Percentiles rank a stretch among this genome's conserved stretches.
Conservation (phyloP, 2,113 vertebrate species). For the Syngnathoides biaculeatus region DNA sequence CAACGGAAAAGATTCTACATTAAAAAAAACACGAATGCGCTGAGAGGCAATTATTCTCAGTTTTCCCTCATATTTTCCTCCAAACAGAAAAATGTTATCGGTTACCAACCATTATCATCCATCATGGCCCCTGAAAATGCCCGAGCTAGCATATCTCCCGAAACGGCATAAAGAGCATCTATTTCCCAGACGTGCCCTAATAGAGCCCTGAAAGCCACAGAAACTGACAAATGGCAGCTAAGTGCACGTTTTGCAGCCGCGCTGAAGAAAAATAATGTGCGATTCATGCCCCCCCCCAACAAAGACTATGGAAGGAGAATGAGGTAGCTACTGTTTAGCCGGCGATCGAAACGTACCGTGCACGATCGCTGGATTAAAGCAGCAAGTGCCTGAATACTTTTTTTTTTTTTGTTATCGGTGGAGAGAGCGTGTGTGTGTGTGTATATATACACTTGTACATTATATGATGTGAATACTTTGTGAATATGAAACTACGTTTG, state of each 20-base stretch:
- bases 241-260: slow-evolving; percentile 21
- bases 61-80: neutral
- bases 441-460: slow-evolving; percentile 78
- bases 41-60: neutral
- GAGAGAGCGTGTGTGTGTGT: slow-evolving; percentile 62
- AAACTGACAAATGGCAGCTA: slow-evolving; percentile 34
- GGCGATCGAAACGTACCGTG: slow-evolving; percentile 21
- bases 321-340: slow-evolving; percentile 28
- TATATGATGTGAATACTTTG: slow-evolving; percentile 76
- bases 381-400: slow-evolving; percentile 73
- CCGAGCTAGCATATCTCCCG: slow-evolving; percentile 14
- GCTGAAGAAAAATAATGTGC: slow-evolving; percentile 21
- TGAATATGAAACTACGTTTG: slow-evolving; percentile 74
- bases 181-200: slow-evolving; percentile 23
- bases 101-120: slow-evolving; percentile 2
- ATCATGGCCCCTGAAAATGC: slow-evolving; percentile 26
- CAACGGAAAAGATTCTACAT: neutral
- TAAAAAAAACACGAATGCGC: neutral
- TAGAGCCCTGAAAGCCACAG: slow-evolving; percentile 24
- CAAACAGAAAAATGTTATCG: slow-evolving; percentile 13
- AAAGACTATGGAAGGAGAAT: slow-evolving; percentile 18
- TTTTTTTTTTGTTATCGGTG: slow-evolving; percentile 52
- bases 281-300: slow-evolving; percentile 16
- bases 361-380: slow-evolving; percentile 36
- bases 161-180: slow-evolving; percentile 21